Conservation (phyloP, 2,113 vertebrate genomes). For the Chinchilla lanigera region DNA sequence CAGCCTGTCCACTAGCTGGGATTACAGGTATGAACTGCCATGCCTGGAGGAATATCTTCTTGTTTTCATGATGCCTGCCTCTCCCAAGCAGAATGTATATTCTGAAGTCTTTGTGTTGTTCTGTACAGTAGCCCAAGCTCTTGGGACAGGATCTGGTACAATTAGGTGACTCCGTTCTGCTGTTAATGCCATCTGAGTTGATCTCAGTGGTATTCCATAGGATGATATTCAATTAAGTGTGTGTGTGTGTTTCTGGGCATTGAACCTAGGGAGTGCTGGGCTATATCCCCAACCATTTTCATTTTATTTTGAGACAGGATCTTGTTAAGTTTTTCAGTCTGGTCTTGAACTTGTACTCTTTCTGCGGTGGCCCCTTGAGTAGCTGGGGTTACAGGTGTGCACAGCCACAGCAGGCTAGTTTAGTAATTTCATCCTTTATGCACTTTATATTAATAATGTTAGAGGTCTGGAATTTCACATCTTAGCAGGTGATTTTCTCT, state of each 20-base stretch:
- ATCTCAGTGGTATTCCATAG: background rate
- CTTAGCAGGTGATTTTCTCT: constrained; percentile 39
- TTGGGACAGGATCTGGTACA: background rate
- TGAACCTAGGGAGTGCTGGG: background rate
- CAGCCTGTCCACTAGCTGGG: background rate
- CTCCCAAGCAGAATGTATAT: background rate
- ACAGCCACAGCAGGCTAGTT: background rate
- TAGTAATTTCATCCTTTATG: background rate
- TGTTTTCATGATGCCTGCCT: background rate
- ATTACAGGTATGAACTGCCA: background rate
- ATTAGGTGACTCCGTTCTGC: background rate
- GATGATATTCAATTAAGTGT: background rate
- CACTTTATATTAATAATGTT: background rate
- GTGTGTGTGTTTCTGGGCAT: background rate
- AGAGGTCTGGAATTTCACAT: background rate
- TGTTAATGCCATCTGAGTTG: background rate
- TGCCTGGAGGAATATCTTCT: background rate
- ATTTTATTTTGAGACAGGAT: background rate
- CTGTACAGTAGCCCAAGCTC: background rate
- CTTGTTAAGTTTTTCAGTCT: background rate
- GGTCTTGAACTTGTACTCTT: background rate
- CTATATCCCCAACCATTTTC: background rate
- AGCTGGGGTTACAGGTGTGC: background rate
- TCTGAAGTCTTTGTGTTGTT: constrained; percentile 2
- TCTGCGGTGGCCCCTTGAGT: background rate